These are phyloP conservation scores for Anguilla rostrata DNA, from an alignment of 2,113 vertebrate species.

Conservation along the genomic window DNA sequence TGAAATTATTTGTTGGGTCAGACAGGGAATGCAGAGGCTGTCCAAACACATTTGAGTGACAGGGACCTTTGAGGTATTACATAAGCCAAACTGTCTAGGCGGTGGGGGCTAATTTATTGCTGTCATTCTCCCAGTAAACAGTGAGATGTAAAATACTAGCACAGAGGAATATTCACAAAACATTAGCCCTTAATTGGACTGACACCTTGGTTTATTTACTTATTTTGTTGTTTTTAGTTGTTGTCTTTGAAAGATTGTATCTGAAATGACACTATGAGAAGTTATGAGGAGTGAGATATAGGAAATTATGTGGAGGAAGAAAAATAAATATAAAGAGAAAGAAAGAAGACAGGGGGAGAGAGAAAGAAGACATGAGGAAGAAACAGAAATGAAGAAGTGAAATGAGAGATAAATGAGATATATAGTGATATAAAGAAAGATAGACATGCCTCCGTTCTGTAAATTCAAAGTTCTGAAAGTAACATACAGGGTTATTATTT, in stretches of 20 bases:
- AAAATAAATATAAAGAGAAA: neutral
- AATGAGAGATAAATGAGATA: neutral
- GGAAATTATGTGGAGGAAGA: neutral
- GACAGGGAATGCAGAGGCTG: neutral
- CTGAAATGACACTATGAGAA: neutral
- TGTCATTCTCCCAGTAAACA: neutral
- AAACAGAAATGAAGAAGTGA: neutral
- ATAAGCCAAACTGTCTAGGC: neutral
- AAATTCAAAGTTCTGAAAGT: neutral
- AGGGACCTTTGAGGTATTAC: conserved; percentile 1
- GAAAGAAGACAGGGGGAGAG: neutral
- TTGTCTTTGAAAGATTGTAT: neutral
- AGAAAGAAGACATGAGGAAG: neutral
- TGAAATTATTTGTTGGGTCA: neutral
- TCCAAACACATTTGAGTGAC: conserved; percentile 6
- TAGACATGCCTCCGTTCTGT: neutral
- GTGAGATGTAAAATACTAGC: neutral
- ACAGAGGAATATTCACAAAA: neutral
- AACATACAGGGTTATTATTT: neutral
- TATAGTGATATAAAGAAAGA: neutral
- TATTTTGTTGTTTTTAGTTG: neutral
- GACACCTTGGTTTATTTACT: neutral
- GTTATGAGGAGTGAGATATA: no score
- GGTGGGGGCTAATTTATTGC: conserved; percentile 1
- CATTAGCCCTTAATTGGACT: neutral